phyloP scores from a whole-genome alignment of 2,888 invertebrate species.

The Sepiola atlantica region DNA sequence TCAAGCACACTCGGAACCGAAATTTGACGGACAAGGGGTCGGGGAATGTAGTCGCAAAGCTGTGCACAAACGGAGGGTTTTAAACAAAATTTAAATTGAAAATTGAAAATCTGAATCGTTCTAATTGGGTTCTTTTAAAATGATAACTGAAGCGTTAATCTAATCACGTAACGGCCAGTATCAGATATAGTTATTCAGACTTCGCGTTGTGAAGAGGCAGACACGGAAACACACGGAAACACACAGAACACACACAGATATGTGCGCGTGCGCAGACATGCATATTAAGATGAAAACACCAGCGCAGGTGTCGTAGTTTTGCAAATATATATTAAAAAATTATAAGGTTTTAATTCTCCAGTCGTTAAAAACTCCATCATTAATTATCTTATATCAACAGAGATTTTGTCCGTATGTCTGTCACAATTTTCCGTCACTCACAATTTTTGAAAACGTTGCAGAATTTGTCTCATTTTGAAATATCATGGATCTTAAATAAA shows the following conservation, averaged over 20 bases:
- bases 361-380: too few species aligned
- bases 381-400: too few species aligned
- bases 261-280: not conserved
- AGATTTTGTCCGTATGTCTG: too few species aligned
- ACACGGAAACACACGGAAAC: not conserved
- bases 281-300: not conserved
- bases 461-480: too few species aligned
- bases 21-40: not conserved
- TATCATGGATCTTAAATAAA: too few species aligned
- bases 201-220: not conserved
- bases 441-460: too few species aligned
- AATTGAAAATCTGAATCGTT: not conserved
- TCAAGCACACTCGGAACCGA: not conserved
- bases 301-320: not conserved
- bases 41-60: not conserved
- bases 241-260: not conserved
- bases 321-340: too few species aligned
- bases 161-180: not conserved
- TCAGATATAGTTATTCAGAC: not conserved
- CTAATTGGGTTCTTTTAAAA: not conserved
- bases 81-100: conserved; percentile 3
- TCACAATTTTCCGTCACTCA: too few species aligned
- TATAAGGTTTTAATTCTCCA: too few species aligned
- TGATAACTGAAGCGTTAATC: not conserved
- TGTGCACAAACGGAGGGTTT: not conserved